Conservation (phyloP, 1,140 invertebrate species). For the Melitaea cinxia region DNA sequence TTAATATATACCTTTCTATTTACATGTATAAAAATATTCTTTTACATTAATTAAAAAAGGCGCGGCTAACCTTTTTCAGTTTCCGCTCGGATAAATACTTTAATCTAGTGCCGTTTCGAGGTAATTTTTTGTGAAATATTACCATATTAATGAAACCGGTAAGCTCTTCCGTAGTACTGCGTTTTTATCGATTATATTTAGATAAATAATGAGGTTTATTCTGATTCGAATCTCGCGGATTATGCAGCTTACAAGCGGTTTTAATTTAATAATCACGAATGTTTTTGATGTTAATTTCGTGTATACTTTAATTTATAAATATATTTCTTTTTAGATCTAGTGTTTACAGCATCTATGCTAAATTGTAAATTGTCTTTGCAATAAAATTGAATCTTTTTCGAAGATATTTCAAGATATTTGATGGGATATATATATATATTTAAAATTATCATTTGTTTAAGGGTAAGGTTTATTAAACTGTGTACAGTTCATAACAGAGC, state of each 20-base stretch:
- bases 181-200: constrained; percentile 29
- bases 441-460: too few species aligned
- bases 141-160: constrained; percentile 50
- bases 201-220: constrained; percentile 23
- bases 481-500: too few species aligned
- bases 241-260: neutral
- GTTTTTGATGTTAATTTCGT: neutral
- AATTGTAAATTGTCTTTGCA: too few species aligned
- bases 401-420: too few species aligned
- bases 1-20: neutral
- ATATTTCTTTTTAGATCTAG: neutral
- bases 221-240: neutral
- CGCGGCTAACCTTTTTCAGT: constrained; percentile 40
- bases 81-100: constrained; percentile 49
- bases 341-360: too few species aligned
- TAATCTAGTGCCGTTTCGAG: constrained; percentile 41
- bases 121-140: constrained; percentile 40
- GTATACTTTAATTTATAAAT: neutral
- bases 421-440: too few species aligned
- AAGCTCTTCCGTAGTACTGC: constrained; percentile 20
- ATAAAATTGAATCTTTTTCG: too few species aligned
- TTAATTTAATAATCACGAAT: neutral
- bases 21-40: neutral
- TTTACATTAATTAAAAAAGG: constrained; percentile 7
- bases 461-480: too few species aligned